phyloP scores from a whole-genome alignment of 2,888 invertebrate genomes.

The Ormyrus rosae region DNA sequence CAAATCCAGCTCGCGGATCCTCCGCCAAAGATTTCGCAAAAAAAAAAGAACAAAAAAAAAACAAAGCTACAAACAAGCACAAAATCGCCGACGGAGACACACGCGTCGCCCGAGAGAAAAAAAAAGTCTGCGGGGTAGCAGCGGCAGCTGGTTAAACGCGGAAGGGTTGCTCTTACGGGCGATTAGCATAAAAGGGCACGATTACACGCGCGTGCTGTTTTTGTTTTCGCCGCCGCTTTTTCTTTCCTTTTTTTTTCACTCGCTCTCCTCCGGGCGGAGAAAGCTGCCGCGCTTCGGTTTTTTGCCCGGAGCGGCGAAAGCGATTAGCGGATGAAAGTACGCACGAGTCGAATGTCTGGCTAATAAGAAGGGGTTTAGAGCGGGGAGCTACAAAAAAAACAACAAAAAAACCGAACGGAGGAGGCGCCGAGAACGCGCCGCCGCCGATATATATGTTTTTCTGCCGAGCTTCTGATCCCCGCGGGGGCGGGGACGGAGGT shows the following conservation, averaged over 20 bases:
- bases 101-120: slow-evolving; percentile 6
- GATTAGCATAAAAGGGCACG: slow-evolving; percentile 73
- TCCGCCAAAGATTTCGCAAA: too few species aligned
- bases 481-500: too few species aligned
- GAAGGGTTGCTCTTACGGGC: slow-evolving; percentile 67
- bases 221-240: slow-evolving; percentile 28
- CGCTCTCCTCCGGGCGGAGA: neutral
- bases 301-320: slow-evolving; percentile 31
- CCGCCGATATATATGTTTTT: neutral
- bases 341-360: slow-evolving; percentile 50
- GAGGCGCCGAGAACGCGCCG: neutral
- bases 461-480: too few species aligned
- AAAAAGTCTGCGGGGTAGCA: slow-evolving; percentile 30
- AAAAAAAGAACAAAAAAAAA: too few species aligned
- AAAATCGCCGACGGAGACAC: too few species aligned
- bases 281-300: slow-evolving; percentile 31
- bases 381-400: slow-evolving; percentile 4
- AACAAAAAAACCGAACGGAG: neutral
- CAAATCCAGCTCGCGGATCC: too few species aligned
- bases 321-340: slow-evolving; percentile 49
- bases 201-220: slow-evolving; percentile 66
- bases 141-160: slow-evolving; percentile 72
- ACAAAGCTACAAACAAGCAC: too few species aligned
- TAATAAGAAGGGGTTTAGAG: slow-evolving; percentile 38
- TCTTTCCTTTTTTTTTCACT: neutral